These are phyloP conservation scores for Channa argus DNA, from an alignment of 2,113 vertebrate genomes.

Conservation along the genomic window DNA sequence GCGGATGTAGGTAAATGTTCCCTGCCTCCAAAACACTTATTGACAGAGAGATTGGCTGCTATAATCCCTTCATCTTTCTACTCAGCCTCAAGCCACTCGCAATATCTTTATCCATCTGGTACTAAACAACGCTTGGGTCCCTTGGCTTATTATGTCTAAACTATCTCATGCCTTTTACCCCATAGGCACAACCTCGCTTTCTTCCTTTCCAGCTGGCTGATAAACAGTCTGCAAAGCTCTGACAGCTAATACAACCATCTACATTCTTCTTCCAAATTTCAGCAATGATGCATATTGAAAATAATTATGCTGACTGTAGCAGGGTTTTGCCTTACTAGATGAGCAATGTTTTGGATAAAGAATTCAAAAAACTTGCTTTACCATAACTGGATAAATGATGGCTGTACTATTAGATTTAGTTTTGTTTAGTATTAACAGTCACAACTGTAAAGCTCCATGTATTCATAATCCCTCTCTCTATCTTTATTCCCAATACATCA, in stretches of 20 bases:
- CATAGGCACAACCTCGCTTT: slow-evolving; percentile 55
- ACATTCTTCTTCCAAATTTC: slow-evolving; percentile 37
- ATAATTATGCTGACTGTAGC: slow-evolving; percentile 10
- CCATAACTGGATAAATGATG: background rate
- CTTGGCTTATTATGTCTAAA: slow-evolving; percentile 65
- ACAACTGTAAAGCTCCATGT: background rate
- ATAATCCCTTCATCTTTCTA: slow-evolving; percentile 70
- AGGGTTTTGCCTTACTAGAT: background rate
- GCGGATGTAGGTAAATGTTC: slow-evolving; percentile 49
- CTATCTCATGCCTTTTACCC: slow-evolving; percentile 54
- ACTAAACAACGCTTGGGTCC: slow-evolving; percentile 52
- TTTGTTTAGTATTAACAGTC: too few relatives aligned
- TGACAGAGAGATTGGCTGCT: slow-evolving; percentile 60
- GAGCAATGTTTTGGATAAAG: slow-evolving; percentile 5
- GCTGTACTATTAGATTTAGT: too few relatives aligned
- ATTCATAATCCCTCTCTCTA: background rate
- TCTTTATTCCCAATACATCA: background rate
- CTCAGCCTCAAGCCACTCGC: slow-evolving; percentile 50
- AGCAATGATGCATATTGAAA: slow-evolving; percentile 24
- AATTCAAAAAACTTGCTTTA: background rate
- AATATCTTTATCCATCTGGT: slow-evolving; percentile 73
- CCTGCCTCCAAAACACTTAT: slow-evolving; percentile 54
- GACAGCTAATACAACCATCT: slow-evolving; percentile 48
- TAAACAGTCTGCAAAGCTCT: slow-evolving; percentile 46
- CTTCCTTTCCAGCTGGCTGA: slow-evolving; percentile 59